A percentile compares a stretch with the other conserved stretches of the same genome.
Conservation (phyloP, 2,113 vertebrate genomes). For the Gobius niger region DNA sequence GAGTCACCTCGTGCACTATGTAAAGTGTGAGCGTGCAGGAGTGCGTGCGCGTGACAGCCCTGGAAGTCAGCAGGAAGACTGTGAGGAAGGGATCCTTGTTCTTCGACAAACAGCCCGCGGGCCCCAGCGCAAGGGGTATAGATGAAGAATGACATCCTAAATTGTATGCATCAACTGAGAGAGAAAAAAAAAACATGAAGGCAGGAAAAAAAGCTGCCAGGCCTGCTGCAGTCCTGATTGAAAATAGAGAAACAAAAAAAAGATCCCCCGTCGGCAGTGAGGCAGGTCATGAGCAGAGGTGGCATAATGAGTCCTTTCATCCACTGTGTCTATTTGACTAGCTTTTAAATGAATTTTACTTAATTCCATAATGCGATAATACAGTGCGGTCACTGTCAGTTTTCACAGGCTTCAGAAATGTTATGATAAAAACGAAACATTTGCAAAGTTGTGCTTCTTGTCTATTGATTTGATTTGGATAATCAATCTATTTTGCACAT, state of each 20-base stretch:
- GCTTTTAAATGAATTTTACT: background rate
- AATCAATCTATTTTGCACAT: background rate
- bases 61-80: slow-evolving; percentile 12
- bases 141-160: slow-evolving; percentile 48
- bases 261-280: slow-evolving; percentile 22
- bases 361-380: background rate
- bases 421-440: no score
- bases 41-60: slow-evolving; percentile 27
- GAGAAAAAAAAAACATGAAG: background rate
- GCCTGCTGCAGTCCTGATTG: background rate
- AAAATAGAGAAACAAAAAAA: background rate
- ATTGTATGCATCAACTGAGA: slow-evolving; percentile 30
- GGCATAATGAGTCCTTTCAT: background rate
- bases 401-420: no score
- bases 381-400: no score
- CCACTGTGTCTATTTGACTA: background rate
- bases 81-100: slow-evolving; percentile 28
- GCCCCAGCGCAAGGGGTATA: slow-evolving; percentile 1
- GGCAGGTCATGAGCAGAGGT: background rate
- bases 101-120: slow-evolving; percentile 14
- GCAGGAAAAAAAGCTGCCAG: slow-evolving; percentile 21
- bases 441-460: no score
- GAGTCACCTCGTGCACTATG: slow-evolving; percentile 20
- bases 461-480: no score
- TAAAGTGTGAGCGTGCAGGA: slow-evolving; percentile 12